Conservation (phyloP, 2,888 invertebrate species). For the Polyommatus icarus region DNA sequence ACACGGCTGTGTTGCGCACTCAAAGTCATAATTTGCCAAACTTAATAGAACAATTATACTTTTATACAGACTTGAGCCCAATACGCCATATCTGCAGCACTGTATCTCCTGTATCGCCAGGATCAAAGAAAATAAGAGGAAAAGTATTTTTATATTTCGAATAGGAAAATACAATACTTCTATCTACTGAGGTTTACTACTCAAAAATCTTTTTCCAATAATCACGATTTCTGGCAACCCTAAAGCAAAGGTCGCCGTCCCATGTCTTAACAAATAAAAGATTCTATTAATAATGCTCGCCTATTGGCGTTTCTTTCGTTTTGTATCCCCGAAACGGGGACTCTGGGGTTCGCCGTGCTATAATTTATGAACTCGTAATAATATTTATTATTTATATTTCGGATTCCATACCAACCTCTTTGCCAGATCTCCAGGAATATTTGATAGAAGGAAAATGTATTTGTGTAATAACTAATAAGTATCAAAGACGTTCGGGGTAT, state of each 20-base stretch:
- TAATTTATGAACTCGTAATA: constrained; percentile 46
- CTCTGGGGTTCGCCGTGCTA: constrained; percentile 42
- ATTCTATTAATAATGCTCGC: constrained; percentile 45
- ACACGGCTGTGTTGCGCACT: too few relatives aligned
- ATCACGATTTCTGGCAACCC: constrained; percentile 34
- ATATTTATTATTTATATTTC: constrained; percentile 49
- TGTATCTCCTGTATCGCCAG: too few relatives aligned
- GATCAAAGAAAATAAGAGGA: too few relatives aligned
- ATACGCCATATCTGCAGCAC: too few relatives aligned
- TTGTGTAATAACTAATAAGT: background rate
- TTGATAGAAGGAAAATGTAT: constrained; percentile 27
- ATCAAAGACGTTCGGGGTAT: background rate
- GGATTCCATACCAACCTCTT: constrained; percentile 36
- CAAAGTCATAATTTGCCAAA: too few relatives aligned
- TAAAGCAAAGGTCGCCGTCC: constrained; percentile 38
- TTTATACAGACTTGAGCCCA: too few relatives aligned
- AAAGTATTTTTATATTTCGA: too few relatives aligned
- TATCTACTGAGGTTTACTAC: background rate
- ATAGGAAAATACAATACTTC: too few relatives aligned
- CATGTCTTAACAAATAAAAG: constrained; percentile 42
- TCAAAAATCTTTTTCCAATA: background rate
- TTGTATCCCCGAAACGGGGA: constrained; percentile 36
- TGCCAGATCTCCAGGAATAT: constrained; percentile 34
- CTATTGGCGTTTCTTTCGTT: constrained; percentile 42
- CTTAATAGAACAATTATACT: too few relatives aligned